These are phyloP conservation scores for Pipistrellus nathusii DNA, from an alignment of 2,797 vertebrate species.

Conservation along the genomic window DNA sequence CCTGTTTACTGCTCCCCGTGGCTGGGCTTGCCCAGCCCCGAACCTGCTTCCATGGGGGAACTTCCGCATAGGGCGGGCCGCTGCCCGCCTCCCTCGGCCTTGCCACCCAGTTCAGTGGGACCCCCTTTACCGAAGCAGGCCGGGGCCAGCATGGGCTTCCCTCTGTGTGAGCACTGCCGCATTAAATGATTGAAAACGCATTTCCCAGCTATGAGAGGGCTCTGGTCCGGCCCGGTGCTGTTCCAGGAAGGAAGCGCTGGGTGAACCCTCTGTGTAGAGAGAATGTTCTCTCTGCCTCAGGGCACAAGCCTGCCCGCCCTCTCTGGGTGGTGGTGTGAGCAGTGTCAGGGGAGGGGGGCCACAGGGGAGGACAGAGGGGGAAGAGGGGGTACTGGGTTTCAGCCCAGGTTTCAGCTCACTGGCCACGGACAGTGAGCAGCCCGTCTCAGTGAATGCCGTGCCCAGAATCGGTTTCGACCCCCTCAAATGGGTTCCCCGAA, in stretches of 20 bases:
- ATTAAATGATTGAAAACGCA: not conserved
- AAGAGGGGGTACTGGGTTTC: not conserved
- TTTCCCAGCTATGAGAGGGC: not conserved
- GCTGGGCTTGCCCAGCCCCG: not conserved
- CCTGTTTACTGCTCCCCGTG: not conserved
- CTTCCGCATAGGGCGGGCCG: not conserved
- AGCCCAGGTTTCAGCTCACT: not conserved
- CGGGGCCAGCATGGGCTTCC: not conserved
- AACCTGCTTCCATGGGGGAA: not conserved
- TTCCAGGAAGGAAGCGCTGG: not conserved
- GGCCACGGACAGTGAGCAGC: not conserved
- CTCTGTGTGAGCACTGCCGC: not conserved
- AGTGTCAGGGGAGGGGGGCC: not conserved
- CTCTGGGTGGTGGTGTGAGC: not conserved
- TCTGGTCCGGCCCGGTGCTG: not conserved
- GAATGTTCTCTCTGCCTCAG: not conserved
- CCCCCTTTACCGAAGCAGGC: not conserved
- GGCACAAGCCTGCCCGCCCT: not conserved
- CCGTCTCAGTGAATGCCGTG: not conserved
- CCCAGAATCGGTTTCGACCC: not conserved
- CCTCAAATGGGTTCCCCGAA: not conserved
- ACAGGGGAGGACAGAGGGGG: no score
- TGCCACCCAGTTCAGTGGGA: not conserved
- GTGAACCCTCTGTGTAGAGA: not conserved
- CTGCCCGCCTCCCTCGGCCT: not conserved